These are phyloP conservation scores for Penaeus japonicus DNA, from an alignment of 1,140 invertebrate species.

Conservation along the genomic window DNA sequence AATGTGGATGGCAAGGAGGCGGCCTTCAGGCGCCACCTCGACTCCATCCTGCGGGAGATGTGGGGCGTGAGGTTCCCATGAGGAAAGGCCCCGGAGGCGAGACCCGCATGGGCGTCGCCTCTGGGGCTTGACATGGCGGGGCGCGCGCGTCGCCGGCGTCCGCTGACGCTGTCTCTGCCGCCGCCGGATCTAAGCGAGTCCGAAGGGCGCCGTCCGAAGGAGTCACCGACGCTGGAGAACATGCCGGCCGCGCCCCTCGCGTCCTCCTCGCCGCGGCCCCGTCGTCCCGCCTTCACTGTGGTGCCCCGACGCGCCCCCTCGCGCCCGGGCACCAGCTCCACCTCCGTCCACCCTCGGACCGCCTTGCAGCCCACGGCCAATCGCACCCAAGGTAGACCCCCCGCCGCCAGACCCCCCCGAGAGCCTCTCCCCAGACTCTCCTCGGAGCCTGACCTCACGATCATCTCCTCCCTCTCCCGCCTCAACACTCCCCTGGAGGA, in stretches of 20 bases:
- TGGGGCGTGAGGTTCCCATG: slow-evolving; percentile 11
- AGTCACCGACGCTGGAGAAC: too few species aligned
- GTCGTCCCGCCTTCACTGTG: neutral
- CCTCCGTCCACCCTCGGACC: neutral
- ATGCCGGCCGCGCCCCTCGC: too few species aligned
- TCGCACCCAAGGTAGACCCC: neutral
- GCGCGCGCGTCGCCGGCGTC: neutral
- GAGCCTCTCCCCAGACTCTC: neutral
- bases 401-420: neutral
- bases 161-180: neutral
- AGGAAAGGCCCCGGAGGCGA: slow-evolving; percentile 28
- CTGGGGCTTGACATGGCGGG: slow-evolving; percentile 4
- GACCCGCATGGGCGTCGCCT: slow-evolving; percentile 31
- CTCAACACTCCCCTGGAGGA: neutral
- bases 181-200: neutral
- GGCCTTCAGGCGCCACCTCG: slow-evolving; percentile 15
- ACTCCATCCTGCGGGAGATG: slow-evolving; percentile 18
- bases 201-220: neutral
- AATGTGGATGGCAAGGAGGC: slow-evolving; percentile 16
- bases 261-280: too few species aligned
- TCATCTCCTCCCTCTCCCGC: neutral
- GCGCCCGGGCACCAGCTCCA: slow-evolving; percentile 32
- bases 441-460: neutral
- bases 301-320: neutral
- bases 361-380: neutral